These are phyloP conservation scores for Mesoligia furuncula DNA, from an alignment of 2,888 invertebrate genomes.

Conservation along the genomic window DNA sequence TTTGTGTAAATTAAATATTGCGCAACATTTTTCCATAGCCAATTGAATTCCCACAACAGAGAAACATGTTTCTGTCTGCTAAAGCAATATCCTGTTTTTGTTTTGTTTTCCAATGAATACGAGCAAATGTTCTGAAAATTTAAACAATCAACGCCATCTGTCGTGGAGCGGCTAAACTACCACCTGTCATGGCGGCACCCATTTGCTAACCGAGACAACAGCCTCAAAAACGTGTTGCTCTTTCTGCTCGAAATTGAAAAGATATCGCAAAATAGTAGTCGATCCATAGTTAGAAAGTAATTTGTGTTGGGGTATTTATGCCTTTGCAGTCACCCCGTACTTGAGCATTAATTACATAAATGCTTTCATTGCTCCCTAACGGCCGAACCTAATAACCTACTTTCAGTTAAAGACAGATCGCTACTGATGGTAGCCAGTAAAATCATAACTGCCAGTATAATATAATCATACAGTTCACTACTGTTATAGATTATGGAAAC, in stretches of 20 bases:
- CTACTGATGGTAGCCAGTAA: too few species aligned
- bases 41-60: background rate
- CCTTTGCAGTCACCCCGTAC: background rate
- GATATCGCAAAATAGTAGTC: background rate
- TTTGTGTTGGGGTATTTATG: background rate
- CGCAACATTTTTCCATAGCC: background rate
- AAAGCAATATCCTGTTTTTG: background rate
- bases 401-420: too few species aligned
- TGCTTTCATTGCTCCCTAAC: background rate
- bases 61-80: background rate
- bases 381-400: too few species aligned
- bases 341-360: background rate
- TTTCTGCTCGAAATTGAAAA: background rate
- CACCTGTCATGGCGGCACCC: background rate
- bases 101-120: background rate
- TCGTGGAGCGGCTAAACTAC: slow-evolving; percentile 26
- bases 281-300: background rate
- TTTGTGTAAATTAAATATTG: background rate
- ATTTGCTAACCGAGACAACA: background rate
- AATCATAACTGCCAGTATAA: too few species aligned
- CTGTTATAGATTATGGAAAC: background rate
- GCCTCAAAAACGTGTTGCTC: background rate
- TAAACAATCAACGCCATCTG: slow-evolving; percentile 37
- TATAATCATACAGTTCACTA: background rate
- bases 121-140: background rate